These are phyloP conservation scores for Tapirus indicus DNA, from an alignment of 2,797 vertebrate species.

Conservation along the genomic window DNA sequence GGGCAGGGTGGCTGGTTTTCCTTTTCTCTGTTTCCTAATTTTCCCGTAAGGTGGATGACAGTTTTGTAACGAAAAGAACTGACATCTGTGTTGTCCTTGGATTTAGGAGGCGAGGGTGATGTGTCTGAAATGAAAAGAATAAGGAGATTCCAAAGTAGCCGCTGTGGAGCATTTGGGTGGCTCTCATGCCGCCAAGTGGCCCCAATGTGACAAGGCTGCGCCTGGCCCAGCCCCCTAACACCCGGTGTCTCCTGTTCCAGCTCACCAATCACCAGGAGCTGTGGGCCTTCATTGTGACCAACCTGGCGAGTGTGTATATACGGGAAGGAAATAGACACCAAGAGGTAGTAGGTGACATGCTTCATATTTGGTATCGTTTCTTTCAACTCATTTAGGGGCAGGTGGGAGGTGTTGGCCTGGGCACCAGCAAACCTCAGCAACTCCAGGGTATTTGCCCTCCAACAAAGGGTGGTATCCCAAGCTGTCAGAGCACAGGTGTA, in stretches of 20 bases:
- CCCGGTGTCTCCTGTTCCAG: slow-evolving; percentile 83
- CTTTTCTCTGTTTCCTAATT: background rate
- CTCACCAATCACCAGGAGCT: slow-evolving; percentile 98
- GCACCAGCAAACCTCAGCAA: background rate
- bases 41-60: fast-evolving
- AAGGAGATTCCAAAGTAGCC: background rate
- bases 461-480: too few species aligned
- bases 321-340: slow-evolving; percentile 98
- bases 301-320: slow-evolving; percentile 99
- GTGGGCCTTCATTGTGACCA: slow-evolving; percentile 99
- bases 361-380: slow-evolving; percentile 68
- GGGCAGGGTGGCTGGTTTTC: background rate
- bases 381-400: background rate
- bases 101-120: background rate
- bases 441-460: background rate
- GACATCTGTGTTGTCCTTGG: background rate
- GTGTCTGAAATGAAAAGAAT: background rate
- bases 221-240: background rate
- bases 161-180: background rate
- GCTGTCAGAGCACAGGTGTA: background rate
- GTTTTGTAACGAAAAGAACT: background rate
- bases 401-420: background rate
- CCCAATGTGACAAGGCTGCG: background rate
- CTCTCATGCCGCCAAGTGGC: background rate
- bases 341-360: slow-evolving; percentile 91